Evolutionary conservation across 2,888 invertebrate genomes (phyloP).

Genomic region (Xanthia togata): DNA sequence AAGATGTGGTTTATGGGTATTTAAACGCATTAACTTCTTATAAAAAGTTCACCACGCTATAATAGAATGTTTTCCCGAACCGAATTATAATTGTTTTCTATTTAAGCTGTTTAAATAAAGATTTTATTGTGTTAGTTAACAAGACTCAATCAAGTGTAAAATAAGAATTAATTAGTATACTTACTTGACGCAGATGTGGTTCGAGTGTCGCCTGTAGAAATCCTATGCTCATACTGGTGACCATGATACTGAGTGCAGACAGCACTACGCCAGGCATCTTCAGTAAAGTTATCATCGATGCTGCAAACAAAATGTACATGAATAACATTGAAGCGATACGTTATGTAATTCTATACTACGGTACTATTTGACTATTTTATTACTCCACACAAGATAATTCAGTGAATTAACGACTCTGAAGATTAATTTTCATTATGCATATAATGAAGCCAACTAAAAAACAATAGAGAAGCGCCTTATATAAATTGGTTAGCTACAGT

Average conservation of each 20-base stretch:
- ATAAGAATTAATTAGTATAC: background rate
- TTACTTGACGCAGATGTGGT: conserved; percentile 94
- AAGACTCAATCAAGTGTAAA: background rate
- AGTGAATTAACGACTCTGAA: background rate
- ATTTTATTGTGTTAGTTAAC: background rate
- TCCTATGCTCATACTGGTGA: conserved; percentile 95
- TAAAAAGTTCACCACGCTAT: too few species aligned
- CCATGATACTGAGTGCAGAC: conserved; percentile 93
- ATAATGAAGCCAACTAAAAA: background rate
- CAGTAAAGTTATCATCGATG: conserved; percentile 91
- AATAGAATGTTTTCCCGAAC: too few species aligned
- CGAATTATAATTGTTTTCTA: too few species aligned
- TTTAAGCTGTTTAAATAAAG: too few species aligned
- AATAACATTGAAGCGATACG: background rate
- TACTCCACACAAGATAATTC: background rate
- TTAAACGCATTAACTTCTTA: too few species aligned
- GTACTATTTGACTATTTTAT: background rate
- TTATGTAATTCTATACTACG: background rate
- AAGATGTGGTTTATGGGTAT: too few species aligned
- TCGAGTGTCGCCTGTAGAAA: conserved; percentile 97
- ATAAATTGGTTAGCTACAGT: rapidly evolving
- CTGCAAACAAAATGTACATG: conserved; percentile 78
- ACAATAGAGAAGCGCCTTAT: background rate
- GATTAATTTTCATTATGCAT: too few species aligned
- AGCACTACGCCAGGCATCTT: conserved; percentile 94